These are phyloP conservation scores for Tigriopus californicus DNA, from an alignment of 2,888 invertebrate genomes.

Conservation along the genomic window DNA sequence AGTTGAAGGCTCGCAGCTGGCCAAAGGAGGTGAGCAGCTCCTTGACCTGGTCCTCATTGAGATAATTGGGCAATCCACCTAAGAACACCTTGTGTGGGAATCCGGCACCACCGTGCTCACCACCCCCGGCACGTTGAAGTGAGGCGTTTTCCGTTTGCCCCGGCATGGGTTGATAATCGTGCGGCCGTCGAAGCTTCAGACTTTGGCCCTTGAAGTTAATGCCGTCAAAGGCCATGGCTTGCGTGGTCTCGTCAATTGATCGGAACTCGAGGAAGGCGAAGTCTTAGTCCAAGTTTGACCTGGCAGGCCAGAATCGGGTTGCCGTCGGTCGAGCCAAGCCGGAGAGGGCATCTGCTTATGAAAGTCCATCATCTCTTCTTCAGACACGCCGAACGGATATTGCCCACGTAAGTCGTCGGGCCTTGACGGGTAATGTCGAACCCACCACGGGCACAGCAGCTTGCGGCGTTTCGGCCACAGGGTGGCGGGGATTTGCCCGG, in stretches of 20 bases:
- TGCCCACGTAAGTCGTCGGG: constrained; percentile 85
- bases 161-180: constrained; percentile 96
- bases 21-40: constrained; percentile 96
- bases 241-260: constrained; percentile 96
- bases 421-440: constrained; percentile 84
- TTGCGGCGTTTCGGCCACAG: constrained; percentile 26
- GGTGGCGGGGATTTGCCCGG: constrained; percentile 63
- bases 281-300: constrained; percentile 58
- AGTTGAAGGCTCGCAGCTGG: constrained; percentile 90
- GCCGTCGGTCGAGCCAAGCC: constrained; percentile 88
- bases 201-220: constrained; percentile 97
- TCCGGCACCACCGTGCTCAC: constrained; percentile 89
- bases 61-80: constrained; percentile 91
- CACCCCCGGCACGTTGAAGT: constrained; percentile 35
- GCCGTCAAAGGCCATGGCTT: constrained; percentile 98
- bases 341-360: constrained; percentile 94
- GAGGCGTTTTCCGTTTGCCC: constrained; percentile 75
- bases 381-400: constrained; percentile 95
- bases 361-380: constrained; percentile 96
- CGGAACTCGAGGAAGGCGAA: constrained; percentile 90
- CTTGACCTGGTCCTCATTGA: constrained; percentile 98
- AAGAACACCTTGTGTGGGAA: constrained; percentile 93
- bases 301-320: constrained; percentile 97
- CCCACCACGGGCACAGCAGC: constrained; percentile 95
- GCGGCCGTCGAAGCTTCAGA: constrained; percentile 87